Base-by-base conservation (phyloP, 2,888 invertebrate species). In the Tinea semifulvella region DNA sequence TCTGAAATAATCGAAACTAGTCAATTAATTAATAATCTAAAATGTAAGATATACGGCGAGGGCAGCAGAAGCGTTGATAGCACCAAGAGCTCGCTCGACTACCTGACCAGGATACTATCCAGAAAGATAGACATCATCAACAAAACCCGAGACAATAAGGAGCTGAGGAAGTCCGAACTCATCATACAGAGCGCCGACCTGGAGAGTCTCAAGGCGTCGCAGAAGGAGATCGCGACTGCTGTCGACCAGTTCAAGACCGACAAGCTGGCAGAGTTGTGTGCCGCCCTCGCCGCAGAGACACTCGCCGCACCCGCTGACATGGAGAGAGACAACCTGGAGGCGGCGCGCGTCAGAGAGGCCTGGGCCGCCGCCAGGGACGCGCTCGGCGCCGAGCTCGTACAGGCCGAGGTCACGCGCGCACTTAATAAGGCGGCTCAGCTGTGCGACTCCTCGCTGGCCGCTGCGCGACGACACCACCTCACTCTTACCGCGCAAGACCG, bases 1-100 rank as follows among this genome's bases (percentile, higher is more conserved):
- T 85, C 87, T 60, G 90, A 90, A 80, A 84, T 89, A 56, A 82
- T 85, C 55, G 90, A 91, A 83, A 91, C 91, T 63, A 87, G 89
- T 62, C 87, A 90, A 74, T 81, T 91, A 58, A 88, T 91, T 68
- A 85, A 86, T 63, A 85, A 86, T 63, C 81, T 91, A 57, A 88
- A 88, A 60, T 83, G 84, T 53, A 90, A 88, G 64, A 65, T 89
- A 40, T 84, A 81, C 57, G 88, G 87, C 19, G 80, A 68, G 48
- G 63, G 68, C 69, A 69, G 58, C 56, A 72, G 71, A 63, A 66
- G 61, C 61, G 60, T 64, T 52, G 51, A 59, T 45, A 64, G 72
- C 58, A 61, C 76, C 51, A 52, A 79, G 54, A 61, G 74, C 62
- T 68, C 83, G 51, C 67, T 91, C 45, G 90, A 91, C 60, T 87